Conservation (phyloP, 2,888 invertebrate genomes). For the Pimpla rufipes region DNA sequence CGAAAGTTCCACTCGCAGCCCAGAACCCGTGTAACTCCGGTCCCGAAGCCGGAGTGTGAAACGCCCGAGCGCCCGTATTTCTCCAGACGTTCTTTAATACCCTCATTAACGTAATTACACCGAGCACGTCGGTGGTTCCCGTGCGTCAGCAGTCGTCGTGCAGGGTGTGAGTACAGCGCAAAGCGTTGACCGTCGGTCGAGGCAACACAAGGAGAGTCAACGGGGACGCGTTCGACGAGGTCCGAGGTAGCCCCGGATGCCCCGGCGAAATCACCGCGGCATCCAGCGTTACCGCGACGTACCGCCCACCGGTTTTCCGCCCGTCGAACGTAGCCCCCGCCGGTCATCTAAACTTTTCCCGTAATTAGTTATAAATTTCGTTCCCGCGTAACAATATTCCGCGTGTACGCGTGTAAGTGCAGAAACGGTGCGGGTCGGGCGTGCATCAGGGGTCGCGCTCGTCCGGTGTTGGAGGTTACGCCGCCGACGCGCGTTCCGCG, state of each 20-base stretch:
- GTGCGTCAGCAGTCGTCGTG: not conserved
- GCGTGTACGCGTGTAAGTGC: slow-evolving; percentile 42
- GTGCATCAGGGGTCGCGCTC: slow-evolving; percentile 28
- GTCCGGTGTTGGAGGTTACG: slow-evolving; percentile 45
- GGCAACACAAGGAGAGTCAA: slow-evolving; percentile 16
- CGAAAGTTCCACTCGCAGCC: not conserved
- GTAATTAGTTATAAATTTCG: slow-evolving; percentile 85
- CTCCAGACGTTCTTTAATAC: slow-evolving; percentile 24
- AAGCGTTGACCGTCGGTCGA: slow-evolving; percentile 12
- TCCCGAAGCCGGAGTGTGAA: not conserved
- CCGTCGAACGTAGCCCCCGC: slow-evolving; percentile 72
- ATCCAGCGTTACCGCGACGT: slow-evolving; percentile 2
- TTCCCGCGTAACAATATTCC: slow-evolving; percentile 82
- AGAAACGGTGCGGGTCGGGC: slow-evolving; percentile 16
- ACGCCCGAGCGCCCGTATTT: not conserved
- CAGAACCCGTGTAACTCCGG: not conserved
- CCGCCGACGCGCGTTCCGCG: slow-evolving; percentile 50
- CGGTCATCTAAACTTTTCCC: slow-evolving; percentile 83
- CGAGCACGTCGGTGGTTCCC: not conserved
- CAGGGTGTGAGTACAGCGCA: not conserved
- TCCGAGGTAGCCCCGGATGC: slow-evolving; percentile 9
- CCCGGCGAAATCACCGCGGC: slow-evolving; percentile 25
- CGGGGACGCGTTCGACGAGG: slow-evolving; percentile 14
- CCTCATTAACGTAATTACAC: slow-evolving; percentile 43
- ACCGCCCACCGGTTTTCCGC: slow-evolving; percentile 71